Evolutionary conservation across 2,797 vertebrate species (phyloP).

Genomic region (Syndactyla subalaris): DNA sequence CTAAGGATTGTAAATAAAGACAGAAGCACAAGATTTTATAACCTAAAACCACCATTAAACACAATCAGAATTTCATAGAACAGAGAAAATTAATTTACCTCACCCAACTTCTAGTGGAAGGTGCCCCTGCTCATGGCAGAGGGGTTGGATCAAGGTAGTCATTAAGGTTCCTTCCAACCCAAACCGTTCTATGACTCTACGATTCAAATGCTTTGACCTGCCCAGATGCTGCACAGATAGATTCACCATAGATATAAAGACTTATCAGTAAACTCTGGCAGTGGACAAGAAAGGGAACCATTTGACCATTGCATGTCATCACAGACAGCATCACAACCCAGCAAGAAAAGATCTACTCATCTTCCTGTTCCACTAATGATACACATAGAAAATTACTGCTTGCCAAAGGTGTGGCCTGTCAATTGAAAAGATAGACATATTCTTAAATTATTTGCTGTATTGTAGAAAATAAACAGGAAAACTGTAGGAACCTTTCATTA

Average conservation of each 20-base stretch:
- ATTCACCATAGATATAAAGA: neutral
- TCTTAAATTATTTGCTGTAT: neutral
- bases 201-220: neutral
- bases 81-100: neutral
- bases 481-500: neutral
- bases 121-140: neutral
- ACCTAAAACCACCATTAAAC: neutral
- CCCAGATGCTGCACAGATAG: neutral
- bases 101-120: neutral
- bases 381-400: neutral
- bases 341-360: neutral
- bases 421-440: neutral
- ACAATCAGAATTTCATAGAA: neutral
- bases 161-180: neutral
- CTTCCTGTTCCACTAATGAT: neutral
- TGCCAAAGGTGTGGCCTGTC: neutral
- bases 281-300: neutral
- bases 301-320: neutral
- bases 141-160: neutral
- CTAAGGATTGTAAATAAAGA: neutral
- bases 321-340: neutral
- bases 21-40: rapidly evolving
- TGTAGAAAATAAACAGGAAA: neutral
- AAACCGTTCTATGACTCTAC: neutral
- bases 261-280: neutral